Percentiles rank a stretch among this genome's conserved stretches.
Conservation (phyloP, 30 jellyfish, hydroid and myxozoan genomes). For the Cassiopea andromeda region DNA sequence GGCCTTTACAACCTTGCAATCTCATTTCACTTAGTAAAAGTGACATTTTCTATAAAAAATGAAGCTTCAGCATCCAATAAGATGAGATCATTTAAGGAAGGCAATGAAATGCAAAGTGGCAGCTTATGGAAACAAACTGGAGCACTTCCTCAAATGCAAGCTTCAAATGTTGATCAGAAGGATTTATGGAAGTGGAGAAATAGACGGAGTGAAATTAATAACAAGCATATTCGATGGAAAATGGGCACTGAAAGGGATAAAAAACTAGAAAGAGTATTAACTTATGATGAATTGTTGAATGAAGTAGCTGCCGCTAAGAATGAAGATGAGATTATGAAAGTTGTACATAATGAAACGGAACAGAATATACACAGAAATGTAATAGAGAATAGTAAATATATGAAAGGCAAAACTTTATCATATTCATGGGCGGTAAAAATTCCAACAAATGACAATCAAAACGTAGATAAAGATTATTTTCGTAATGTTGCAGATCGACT, state of each 20-base stretch:
- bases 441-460: conserved; percentile 17
- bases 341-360: not conserved
- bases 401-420: conserved; percentile 7
- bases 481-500: conserved; percentile 54
- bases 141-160: not conserved
- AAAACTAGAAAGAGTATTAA: not conserved
- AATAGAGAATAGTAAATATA: not conserved
- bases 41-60: not conserved
- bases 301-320: not conserved
- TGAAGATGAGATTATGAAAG: not conserved
- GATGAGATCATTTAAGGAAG: not conserved
- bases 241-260: not conserved
- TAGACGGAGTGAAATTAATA: not conserved
- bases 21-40: not conserved
- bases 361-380: not conserved
- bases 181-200: not conserved
- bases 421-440: conserved; percentile 88
- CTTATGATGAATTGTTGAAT: too few species aligned
- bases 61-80: not conserved
- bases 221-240: conserved; percentile 6
- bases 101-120: not conserved
- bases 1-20: conserved; percentile 1
- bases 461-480: not conserved
- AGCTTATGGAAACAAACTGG: not conserved
- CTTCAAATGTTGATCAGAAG: not conserved